Evolutionary conservation across 2,888 invertebrate species (phyloP).

Genomic region (Oscheius sp.): DNA sequence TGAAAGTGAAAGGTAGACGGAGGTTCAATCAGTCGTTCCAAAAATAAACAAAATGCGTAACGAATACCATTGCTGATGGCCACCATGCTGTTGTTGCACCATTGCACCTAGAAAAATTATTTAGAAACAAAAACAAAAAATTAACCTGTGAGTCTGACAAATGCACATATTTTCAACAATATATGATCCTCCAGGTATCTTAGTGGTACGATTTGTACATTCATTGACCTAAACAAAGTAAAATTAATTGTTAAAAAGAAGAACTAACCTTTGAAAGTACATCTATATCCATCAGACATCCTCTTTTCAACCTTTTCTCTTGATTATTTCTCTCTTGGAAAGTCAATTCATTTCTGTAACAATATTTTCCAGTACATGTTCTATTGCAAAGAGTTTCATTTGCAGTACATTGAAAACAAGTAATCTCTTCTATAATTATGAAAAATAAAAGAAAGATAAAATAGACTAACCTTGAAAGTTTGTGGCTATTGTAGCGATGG

Average conservation of each 20-base stretch:
- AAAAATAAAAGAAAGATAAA: too few relatives aligned
- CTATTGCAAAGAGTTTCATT: conserved; percentile 13
- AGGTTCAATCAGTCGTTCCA: conserved; percentile 9
- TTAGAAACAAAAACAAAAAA: neutral
- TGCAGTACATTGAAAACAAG: conserved; percentile 20
- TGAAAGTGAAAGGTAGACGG: conserved; percentile 5
- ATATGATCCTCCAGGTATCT: conserved; percentile 29
- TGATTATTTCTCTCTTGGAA: neutral
- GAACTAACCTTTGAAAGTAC: conserved; percentile 21
- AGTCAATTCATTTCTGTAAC: conserved; percentile 9
- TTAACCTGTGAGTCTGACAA: conserved; percentile 7
- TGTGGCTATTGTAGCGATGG: too few relatives aligned
- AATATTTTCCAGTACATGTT: conserved; percentile 21
- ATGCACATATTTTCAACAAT: conserved; percentile 11
- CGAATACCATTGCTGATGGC: conserved; percentile 5
- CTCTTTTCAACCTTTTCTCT: too few relatives aligned
- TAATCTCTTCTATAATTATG: neutral
- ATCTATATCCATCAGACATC: conserved; percentile 14
- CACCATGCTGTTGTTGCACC: conserved; percentile 6
- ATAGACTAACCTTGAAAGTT: too few relatives aligned
- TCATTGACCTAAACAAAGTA: conserved; percentile 39
- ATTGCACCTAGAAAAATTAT: conserved; percentile 17
- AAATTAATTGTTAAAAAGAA: too few relatives aligned
- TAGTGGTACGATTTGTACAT: conserved; percentile 31
- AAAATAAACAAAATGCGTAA: conserved; percentile 10